Base-by-base conservation (phyloP, 2,888 invertebrate genomes). In the Oscheius sp. region DNA sequence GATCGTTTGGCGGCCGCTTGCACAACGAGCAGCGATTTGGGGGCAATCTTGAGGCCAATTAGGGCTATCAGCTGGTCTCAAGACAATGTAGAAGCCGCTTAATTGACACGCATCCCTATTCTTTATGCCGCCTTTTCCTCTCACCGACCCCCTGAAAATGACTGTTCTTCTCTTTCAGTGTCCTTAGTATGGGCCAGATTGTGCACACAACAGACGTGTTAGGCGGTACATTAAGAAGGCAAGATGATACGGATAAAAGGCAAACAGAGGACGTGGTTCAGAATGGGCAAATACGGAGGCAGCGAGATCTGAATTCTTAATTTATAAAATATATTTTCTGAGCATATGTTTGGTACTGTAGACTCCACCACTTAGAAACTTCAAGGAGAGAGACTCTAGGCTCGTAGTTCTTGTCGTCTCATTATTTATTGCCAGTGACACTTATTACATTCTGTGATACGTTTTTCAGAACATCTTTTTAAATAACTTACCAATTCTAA, bases 1-100 rank as follows among this genome's bases (percentile, higher is more conserved):
- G 47, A 63, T 55, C 73, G 62, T 73, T 73, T 73, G 70, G 70
- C 70, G 70, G 70, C 48, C 70, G 57, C 70, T 70, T 62, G 73
- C 73, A 65, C 59, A 73, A 73, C 73, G 73, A 57, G 65, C 55
- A 57, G 73, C 55, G 58, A 57, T 58, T 70, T 70, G 29, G 57
- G 59, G 42, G 57, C 73, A 73, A 73, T 73, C 73, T 71, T 62
- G 65, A 73, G 65, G 29, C 51, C 73, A 55, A 73, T 73, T 73
- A 73, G 35, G 73, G 63, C 73, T 73, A 73, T 73, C 73, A 73
- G 73, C 73, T 73, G 73, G 73, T 62, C 63, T 29, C 55, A 73
- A 73, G 73, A 73, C 73, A 55, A 63, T 73, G 73, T 73, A 51
- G 35, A 63, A 63, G 65, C n/a, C 65, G 62, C 51, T 62, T 70